These are phyloP conservation scores for Betta splendens DNA, from an alignment of 2,797 vertebrate genomes.

Conservation along the genomic window DNA sequence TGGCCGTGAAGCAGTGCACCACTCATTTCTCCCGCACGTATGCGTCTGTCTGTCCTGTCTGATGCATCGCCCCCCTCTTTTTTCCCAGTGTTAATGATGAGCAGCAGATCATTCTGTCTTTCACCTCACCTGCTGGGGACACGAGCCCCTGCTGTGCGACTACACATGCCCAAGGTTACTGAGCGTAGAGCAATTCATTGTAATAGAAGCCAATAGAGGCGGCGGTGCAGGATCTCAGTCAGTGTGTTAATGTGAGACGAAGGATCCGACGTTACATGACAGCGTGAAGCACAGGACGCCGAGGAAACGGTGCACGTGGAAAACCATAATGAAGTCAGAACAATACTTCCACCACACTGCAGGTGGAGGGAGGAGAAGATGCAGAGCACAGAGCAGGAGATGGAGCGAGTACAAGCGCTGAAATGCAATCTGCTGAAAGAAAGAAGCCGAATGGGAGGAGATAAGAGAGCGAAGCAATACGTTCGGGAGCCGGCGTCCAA, in stretches of 20 bases:
- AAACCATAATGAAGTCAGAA: slow-evolving; percentile 9
- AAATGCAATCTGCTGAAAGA: slow-evolving; percentile 9
- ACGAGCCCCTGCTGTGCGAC: slow-evolving; percentile 59
- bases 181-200: slow-evolving; percentile 61
- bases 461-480: slow-evolving; percentile 21
- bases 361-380: slow-evolving; percentile 5
- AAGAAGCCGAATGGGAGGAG: slow-evolving; percentile 8
- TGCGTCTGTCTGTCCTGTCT: slow-evolving; percentile 29
- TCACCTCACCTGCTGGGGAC: slow-evolving; percentile 54
- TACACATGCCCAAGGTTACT: slow-evolving; percentile 52
- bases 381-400: not conserved
- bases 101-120: slow-evolving; percentile 45
- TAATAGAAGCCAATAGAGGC: slow-evolving; percentile 45
- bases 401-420: not conserved
- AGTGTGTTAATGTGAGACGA: not conserved
- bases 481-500: slow-evolving; percentile 21
- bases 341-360: slow-evolving; percentile 20
- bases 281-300: slow-evolving; percentile 22
- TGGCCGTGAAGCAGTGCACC: slow-evolving; percentile 40
- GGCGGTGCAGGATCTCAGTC: slow-evolving; percentile 49
- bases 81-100: slow-evolving; percentile 60
- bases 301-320: slow-evolving; percentile 15
- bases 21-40: slow-evolving; percentile 19
- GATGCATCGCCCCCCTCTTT: slow-evolving; percentile 9
- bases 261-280: too few species aligned